A percentile compares a stretch with the other conserved stretches of the same genome.
These are phyloP conservation scores for Oncorhynchus clarkii DNA, from an alignment of 2,113 vertebrate genomes.

Conservation along the genomic window DNA sequence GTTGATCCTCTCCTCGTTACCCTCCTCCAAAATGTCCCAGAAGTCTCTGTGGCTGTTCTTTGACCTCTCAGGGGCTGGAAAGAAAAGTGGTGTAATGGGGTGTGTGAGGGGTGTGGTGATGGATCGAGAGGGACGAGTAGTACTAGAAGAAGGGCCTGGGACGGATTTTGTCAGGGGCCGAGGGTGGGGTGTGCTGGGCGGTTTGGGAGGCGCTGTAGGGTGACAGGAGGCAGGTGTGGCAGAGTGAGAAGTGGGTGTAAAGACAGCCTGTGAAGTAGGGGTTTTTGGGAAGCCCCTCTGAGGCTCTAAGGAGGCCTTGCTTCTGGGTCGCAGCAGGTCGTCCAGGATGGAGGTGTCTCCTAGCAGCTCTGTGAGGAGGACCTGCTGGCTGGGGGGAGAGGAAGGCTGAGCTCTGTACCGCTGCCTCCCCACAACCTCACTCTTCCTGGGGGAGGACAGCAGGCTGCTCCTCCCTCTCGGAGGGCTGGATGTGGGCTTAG, in stretches of 20 bases:
- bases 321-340: slow-evolving; percentile 80
- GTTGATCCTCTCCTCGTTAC: slow-evolving; percentile 83
- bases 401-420: slow-evolving; percentile 10
- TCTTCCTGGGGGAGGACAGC: slow-evolving; percentile 12
- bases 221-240: neutral
- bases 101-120: slow-evolving; percentile 1
- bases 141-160: neutral
- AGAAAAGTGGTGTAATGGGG: slow-evolving; percentile 13
- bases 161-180: neutral
- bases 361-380: slow-evolving; percentile 76
- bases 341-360: slow-evolving; percentile 91
- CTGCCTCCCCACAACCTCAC: slow-evolving; percentile 19
- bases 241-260: neutral
- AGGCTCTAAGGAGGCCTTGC: slow-evolving; percentile 33
- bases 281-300: slow-evolving; percentile 12
- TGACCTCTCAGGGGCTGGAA: slow-evolving; percentile 52
- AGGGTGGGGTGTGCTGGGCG: neutral
- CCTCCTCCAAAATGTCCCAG: slow-evolving; percentile 93
- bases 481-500: slow-evolving; percentile 43
- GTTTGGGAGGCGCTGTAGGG: neutral
- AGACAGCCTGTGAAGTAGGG: neutral
- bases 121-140: too few species aligned
- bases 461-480: slow-evolving; percentile 26
- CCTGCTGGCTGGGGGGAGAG: slow-evolving; percentile 11
- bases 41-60: slow-evolving; percentile 83